These are phyloP conservation scores for Machaerirhynchus nigripectus DNA, from an alignment of 2,113 vertebrate species.

Conservation along the genomic window DNA sequence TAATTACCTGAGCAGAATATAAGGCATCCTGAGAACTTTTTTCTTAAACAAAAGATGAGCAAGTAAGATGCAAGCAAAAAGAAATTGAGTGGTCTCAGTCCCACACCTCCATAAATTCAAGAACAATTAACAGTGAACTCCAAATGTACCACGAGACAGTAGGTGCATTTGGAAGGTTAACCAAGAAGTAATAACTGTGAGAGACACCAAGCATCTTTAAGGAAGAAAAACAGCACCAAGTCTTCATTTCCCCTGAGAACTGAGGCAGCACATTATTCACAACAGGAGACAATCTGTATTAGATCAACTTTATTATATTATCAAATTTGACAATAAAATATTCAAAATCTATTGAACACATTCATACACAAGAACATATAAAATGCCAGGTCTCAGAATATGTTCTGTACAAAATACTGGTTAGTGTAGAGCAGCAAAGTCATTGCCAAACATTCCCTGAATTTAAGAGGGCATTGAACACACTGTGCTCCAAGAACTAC, in stretches of 20 bases:
- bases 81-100: background rate
- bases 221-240: background rate
- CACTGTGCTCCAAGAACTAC: constrained; percentile 45
- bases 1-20: background rate
- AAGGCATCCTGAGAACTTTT: background rate
- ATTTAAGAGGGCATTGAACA: constrained; percentile 47
- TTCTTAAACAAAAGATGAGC: background rate
- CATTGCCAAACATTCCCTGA: constrained; percentile 62
- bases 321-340: constrained; percentile 66
- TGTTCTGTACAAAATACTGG: constrained; percentile 68
- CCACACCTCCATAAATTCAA: background rate
- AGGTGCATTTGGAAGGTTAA: background rate
- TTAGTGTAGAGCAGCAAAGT: constrained; percentile 58
- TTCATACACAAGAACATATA: constrained; percentile 60
- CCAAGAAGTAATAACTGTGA: background rate
- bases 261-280: background rate
- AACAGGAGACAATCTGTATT: background rate
- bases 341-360: constrained; percentile 38
- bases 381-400: constrained; percentile 59
- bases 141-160: background rate
- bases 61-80: background rate
- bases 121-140: background rate
- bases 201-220: background rate
- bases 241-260: background rate
- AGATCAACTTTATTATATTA: constrained; percentile 70